Percentiles rank a stretch among this genome's conserved stretches.
phyloP scores from a whole-genome alignment of 2,797 vertebrate species.

The Tachyglossus aculeatus region DNA sequence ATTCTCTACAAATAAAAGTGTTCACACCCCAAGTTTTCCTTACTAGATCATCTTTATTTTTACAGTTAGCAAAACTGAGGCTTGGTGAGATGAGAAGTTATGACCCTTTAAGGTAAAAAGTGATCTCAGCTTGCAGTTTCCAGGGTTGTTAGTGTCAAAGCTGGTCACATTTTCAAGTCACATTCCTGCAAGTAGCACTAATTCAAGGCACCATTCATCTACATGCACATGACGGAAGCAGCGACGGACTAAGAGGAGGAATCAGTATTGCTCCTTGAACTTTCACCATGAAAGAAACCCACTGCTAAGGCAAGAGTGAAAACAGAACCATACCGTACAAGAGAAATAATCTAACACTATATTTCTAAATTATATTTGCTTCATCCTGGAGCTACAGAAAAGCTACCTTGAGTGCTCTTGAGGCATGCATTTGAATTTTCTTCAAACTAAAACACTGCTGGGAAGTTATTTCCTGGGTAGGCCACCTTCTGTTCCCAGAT shows the following conservation, averaged over 20 bases:
- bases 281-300: background rate
- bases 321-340: background rate
- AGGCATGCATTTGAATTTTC: no score
- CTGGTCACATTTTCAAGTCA: background rate
- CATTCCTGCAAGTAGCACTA: background rate
- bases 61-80: constrained; percentile 19
- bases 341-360: background rate
- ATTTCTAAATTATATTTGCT: background rate
- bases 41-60: background rate
- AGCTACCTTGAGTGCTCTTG: no score
- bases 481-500: constrained; percentile 16
- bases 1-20: no score
- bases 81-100: constrained; percentile 4
- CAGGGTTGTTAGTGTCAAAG: background rate
- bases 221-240: background rate
- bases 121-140: background rate
- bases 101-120: background rate
- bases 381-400: no score
- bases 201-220: background rate
- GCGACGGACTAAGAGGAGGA: background rate
- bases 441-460: no score
- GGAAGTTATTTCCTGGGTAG: no score
- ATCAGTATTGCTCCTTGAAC: background rate
- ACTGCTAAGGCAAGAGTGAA: background rate
- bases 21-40: no score